Conservation (phyloP, 2,888 invertebrate genomes). For the Bembecia ichneumoniformis region DNA sequence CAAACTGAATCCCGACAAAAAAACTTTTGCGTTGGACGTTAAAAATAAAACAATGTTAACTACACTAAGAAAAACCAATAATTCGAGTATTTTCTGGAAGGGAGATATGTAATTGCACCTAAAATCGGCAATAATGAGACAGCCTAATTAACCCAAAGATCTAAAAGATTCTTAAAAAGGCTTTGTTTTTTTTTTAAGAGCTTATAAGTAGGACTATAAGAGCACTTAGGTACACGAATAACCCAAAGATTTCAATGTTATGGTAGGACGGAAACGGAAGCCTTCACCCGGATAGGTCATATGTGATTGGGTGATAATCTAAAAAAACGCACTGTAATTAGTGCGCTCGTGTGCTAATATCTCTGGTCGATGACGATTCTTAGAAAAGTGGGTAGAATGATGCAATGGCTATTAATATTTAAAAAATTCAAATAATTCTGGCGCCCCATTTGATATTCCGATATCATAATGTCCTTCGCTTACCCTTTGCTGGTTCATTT, state of each 20-base stretch:
- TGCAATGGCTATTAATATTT: not conserved
- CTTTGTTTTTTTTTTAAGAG: too few relatives aligned
- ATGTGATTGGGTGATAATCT: too few relatives aligned
- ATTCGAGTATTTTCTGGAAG: too few relatives aligned
- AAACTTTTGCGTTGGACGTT: too few relatives aligned
- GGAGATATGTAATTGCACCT: too few relatives aligned
- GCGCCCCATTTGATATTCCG: conserved; percentile 34
- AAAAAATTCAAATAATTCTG: conserved; percentile 17
- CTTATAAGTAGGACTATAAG: too few relatives aligned
- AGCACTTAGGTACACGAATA: not conserved
- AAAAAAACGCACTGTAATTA: not conserved
- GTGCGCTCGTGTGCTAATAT: not conserved
- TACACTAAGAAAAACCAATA: too few relatives aligned
- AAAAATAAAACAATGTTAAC: too few relatives aligned
- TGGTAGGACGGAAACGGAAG: not conserved
- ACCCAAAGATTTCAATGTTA: not conserved
- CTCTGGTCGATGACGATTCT: not conserved
- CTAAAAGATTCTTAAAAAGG: too few relatives aligned
- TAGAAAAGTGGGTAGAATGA: not conserved
- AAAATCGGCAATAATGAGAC: too few relatives aligned
- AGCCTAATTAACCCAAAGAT: too few relatives aligned
- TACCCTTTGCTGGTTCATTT: conserved; percentile 39
- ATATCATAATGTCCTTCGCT: conserved; percentile 52
- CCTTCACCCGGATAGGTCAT: not conserved
- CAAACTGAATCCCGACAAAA: too few relatives aligned